Evolutionary conservation across 2,888 invertebrate genomes (phyloP).

Genomic region (Cephus nigrinus): DNA sequence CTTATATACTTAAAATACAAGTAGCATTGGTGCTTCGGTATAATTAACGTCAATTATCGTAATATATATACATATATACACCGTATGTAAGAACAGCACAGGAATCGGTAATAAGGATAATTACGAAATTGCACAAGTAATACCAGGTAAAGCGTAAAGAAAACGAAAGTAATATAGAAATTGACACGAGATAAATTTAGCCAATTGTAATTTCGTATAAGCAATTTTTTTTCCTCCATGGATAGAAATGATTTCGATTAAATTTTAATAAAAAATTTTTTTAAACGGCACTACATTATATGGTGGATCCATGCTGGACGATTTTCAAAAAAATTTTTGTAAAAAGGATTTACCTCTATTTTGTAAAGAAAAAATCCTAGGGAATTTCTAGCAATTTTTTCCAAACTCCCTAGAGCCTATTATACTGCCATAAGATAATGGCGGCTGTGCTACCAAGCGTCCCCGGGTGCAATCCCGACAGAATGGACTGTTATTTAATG

Average conservation of each 20-base stretch:
- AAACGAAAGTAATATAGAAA: slow-evolving; percentile 16
- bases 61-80: slow-evolving; percentile 7
- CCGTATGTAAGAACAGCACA: slow-evolving; percentile 22
- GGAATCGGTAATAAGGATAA: slow-evolving; percentile 47
- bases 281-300: fast-evolving
- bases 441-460: neutral
- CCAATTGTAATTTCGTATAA: neutral
- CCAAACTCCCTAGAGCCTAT: neutral
- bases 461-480: slow-evolving; percentile 33
- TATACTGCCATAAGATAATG: neutral
- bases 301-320: fast-evolving
- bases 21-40: neutral
- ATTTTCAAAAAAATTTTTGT: neutral
- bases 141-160: slow-evolving; percentile 26
- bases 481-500: slow-evolving; percentile 64
- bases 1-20: neutral
- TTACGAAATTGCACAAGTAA: slow-evolving; percentile 48
- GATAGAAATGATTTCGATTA: no score
- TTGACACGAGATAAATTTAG: slow-evolving; percentile 19
- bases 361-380: no score
- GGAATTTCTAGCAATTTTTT: no score
- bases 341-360: no score
- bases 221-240: neutral
- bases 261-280: no score
- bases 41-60: neutral